Base-by-base conservation (phyloP, 2,113 vertebrate genomes). In the Notiomystis cincta region DNA sequence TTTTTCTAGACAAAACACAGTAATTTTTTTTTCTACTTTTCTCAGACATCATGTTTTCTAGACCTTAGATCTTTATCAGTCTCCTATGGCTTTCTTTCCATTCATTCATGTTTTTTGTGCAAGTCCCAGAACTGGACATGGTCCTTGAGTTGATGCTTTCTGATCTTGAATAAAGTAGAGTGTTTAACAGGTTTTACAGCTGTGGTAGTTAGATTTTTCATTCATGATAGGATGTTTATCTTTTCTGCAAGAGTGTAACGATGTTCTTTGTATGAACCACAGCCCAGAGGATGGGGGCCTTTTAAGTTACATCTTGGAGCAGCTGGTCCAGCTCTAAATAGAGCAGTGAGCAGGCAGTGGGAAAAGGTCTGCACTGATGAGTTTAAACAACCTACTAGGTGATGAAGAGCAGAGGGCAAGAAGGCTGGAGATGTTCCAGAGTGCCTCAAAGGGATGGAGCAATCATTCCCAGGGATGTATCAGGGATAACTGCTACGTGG, bases 221-320 rank as follows among this genome's bases (percentile, higher is more conserved):
- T 57, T 78, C 62, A 23, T 47, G 89, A 93, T 94, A 71, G 92
- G 61, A 60, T 96, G 84, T 96, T 96, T 97, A 94, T 89, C 47
- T 94, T 89, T 91, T 70, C 82, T 84, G 47, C 73, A 67, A 7
- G 60, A 67, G 35, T 42, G 25, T 79, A 83, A 56, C 57, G 71
- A 30, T n/a, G 70, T 64, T 93, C 73, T 82, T 35, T 67, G 48
- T 64, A 22, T 76, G 94, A 94, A 79, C 30, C 11, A 20, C 27
- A 79, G 70, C 0, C 0, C 35, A 35, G 77, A 83, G 72, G 22
- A 42, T 48, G 40, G 57, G 88, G 30, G 84, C 48, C 48, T 44
- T 75, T 87, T 76, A 56, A 79, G 65, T 75, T 78, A 77, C 15
- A 14, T 1, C 4, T 58, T 87, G 57, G 51, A 96, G 87, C 84